These are phyloP conservation scores for Acrobeloides nanus DNA, from an alignment of 2,888 invertebrate species.

Conservation along the genomic window DNA sequence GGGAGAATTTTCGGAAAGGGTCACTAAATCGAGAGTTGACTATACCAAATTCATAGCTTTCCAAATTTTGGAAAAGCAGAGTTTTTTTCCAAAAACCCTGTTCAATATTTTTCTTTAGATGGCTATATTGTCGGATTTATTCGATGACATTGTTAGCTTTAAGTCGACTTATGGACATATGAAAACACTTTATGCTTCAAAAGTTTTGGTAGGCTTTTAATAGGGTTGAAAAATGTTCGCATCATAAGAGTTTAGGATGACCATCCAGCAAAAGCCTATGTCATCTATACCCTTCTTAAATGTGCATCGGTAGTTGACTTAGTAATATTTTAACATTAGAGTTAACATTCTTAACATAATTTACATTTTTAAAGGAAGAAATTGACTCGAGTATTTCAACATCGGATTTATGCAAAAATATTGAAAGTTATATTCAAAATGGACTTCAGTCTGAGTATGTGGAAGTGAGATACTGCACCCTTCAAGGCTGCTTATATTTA, in stretches of 20 bases:
- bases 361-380: too few species aligned
- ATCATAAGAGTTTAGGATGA: conserved; percentile 15
- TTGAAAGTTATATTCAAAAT: conserved; percentile 13
- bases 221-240: too few species aligned
- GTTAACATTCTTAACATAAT: too few species aligned
- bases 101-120: conserved; percentile 6
- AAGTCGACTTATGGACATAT: conserved; percentile 30
- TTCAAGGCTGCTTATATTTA: conserved; percentile 37
- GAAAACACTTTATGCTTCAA: conserved; percentile 13
- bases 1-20: too few species aligned
- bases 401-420: too few species aligned
- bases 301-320: conserved; percentile 36
- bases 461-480: conserved; percentile 23
- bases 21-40: too few species aligned
- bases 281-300: conserved; percentile 33
- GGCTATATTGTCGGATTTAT: conserved; percentile 36
- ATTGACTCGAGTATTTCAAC: too few species aligned
- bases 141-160: conserved; percentile 39
- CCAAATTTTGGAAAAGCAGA: not conserved
- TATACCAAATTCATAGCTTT: too few species aligned
- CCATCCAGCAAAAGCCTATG: conserved; percentile 23
- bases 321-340: too few species aligned
- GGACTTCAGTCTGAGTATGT: conserved; percentile 14
- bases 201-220: too few species aligned
- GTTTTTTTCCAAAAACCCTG: conserved; percentile 5